Evolutionary conservation across 2,113 vertebrate genomes (phyloP), one percentile per base, ranked within the genome.

Genomic region (Edolisoma coerulescens): DNA sequence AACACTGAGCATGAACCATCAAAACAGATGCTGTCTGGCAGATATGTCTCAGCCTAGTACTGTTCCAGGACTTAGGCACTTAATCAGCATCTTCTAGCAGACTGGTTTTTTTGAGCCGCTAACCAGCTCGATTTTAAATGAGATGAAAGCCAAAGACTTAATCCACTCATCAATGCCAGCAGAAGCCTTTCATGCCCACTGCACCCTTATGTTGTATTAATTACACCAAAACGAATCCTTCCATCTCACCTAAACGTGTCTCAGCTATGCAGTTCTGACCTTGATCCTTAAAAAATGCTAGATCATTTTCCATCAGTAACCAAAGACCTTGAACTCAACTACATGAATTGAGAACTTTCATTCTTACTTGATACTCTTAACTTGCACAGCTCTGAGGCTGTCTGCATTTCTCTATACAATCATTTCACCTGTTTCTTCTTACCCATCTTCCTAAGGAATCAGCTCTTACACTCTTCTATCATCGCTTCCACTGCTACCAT

Each of bases 11-110:
- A 77, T 54, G 79, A 95, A 82, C 64, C 5, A 2, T 77, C 91
- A 77, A 92, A 94, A 92, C 82, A 91, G 87, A 83, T 70, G 82
- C 75, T 93, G 90, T 47, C 86, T 95, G 93, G 89, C 91, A 89
- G 80, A 86, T 93, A 84, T n/a, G 39, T 88, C 85, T 74, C 59
- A 80, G 50, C 23, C 79, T 67, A 63, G 54, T 16, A 56, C 64
- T 75, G 54, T 92, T 94, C 85, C 85, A 95, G 67, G 90, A 95
- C 75, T 96, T 67, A 87, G 2, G 7, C 45, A 83, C 77, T 94
- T 95, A 91, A 87, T 81, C 77, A 91, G 87, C 77, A 89, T 64
- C 89, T 93, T 90, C 95, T 77, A 90, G 44, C 39, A 81, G 52
- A 52, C 53, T 70, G 67, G 67, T 0, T 73, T 87, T 74, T 63